Percentiles rank a stretch among this genome's conserved stretches.
Conservation (phyloP, 2,888 invertebrate species). For the Crepidodera aurea region DNA sequence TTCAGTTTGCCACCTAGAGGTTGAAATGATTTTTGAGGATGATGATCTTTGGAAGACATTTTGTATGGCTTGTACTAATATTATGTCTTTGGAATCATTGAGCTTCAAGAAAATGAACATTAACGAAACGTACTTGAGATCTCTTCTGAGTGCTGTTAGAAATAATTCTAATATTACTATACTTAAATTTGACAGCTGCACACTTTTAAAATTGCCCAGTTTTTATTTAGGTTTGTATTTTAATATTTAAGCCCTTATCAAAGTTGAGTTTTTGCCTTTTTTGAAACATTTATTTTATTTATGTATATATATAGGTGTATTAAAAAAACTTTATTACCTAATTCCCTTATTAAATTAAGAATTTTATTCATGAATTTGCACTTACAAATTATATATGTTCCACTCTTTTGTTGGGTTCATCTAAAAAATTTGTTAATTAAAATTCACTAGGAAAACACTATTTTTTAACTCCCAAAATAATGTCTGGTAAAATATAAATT, state of each 20-base stretch:
- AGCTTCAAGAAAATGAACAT: slow-evolving; percentile 54
- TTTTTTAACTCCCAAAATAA: too few species aligned
- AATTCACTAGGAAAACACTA: too few species aligned
- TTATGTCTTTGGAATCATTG: slow-evolving; percentile 50
- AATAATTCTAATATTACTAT: slow-evolving; percentile 51
- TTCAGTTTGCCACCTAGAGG: slow-evolving; percentile 53
- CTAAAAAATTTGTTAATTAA: too few species aligned
- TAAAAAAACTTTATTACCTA: too few species aligned
- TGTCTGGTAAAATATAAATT: too few species aligned
- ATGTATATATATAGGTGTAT: too few species aligned
- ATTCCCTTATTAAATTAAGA: too few species aligned
- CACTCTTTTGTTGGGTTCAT: too few species aligned
- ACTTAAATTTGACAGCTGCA: slow-evolving; percentile 55
- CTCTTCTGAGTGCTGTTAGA: slow-evolving; percentile 51
- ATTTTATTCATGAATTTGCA: too few species aligned
- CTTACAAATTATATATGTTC: too few species aligned
- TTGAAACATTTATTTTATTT: slow-evolving; percentile 17
- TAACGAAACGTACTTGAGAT: slow-evolving; percentile 53
- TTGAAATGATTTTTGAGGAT: slow-evolving; percentile 54
- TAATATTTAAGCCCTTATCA: background rate
- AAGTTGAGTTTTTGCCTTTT: background rate
- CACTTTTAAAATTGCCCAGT: slow-evolving; percentile 51
- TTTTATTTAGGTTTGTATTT: slow-evolving; percentile 54
- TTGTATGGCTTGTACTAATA: slow-evolving; percentile 51
- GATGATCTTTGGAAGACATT: slow-evolving; percentile 55